These are phyloP conservation scores for Archips crataeganus DNA, from an alignment of 2,888 invertebrate species.

Conservation along the genomic window DNA sequence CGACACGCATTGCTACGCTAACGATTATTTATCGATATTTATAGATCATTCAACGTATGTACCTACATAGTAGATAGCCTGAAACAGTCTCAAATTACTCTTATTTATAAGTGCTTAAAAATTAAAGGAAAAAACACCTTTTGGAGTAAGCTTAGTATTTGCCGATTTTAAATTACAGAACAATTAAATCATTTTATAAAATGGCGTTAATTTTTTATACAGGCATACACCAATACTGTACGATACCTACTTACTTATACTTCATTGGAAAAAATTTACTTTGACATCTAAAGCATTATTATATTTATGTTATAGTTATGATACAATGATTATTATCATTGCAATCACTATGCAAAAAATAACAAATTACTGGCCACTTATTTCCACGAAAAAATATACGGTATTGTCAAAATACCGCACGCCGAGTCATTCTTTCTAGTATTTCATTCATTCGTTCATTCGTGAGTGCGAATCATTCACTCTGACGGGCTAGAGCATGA, in stretches of 20 bases:
- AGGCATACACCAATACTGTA: background rate
- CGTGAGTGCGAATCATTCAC: slow-evolving; percentile 43
- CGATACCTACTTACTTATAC: background rate
- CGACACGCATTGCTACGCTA: too few relatives aligned
- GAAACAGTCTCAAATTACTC: too few relatives aligned
- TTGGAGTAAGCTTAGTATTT: too few relatives aligned
- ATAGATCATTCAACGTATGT: too few relatives aligned
- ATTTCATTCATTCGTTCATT: slow-evolving; percentile 51
- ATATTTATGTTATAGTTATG: too few relatives aligned
- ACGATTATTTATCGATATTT: too few relatives aligned
- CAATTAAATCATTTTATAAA: too few relatives aligned
- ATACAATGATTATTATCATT: background rate
- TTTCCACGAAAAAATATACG: slow-evolving; percentile 41
- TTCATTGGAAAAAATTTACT: background rate
- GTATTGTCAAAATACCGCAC: slow-evolving; percentile 47
- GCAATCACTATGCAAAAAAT: slow-evolving; percentile 12
- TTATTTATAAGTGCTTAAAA: too few relatives aligned
- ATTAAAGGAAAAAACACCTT: background rate
- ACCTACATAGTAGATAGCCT: too few relatives aligned
- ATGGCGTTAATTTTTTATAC: too few relatives aligned
- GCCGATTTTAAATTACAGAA: too few relatives aligned
- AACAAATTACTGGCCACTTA: slow-evolving; percentile 41
- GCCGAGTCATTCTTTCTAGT: slow-evolving; percentile 52
- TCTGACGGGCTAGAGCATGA: slow-evolving; percentile 29
- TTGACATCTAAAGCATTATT: background rate